Percentiles rank a stretch among this genome's conserved stretches.
Conservation (phyloP, 2,797 vertebrate species). For the Halcyon smyrnensis region DNA sequence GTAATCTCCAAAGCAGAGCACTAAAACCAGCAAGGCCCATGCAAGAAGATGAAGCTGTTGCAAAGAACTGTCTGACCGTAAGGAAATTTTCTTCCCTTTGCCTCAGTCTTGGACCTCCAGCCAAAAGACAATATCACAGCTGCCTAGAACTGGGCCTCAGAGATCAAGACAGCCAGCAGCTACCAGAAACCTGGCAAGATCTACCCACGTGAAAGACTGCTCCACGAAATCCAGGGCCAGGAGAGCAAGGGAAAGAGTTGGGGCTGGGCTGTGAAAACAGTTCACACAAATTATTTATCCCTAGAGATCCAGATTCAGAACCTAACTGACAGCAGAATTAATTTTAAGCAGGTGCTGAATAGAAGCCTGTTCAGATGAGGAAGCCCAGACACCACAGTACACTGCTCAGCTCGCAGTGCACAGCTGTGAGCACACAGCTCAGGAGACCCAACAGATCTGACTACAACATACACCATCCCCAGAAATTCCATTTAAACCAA, state of each 20-base stretch:
- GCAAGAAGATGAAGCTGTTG: constrained; percentile 25
- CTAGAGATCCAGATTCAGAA: not conserved
- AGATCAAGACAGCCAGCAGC: not conserved
- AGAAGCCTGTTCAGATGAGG: not conserved
- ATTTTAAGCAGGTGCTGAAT: constrained; percentile 17
- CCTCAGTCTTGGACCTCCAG: not conserved
- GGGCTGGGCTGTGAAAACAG: not conserved
- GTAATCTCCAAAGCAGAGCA: constrained; percentile 25
- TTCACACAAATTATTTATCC: not conserved
- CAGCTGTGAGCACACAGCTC: not conserved
- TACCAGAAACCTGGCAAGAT: not conserved
- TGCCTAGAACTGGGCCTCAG: not conserved
- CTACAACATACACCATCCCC: not conserved
- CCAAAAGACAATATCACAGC: not conserved
- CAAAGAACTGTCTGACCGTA: not conserved
- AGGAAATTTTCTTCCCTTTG: not conserved
- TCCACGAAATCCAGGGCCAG: not conserved
- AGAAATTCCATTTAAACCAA: not conserved
- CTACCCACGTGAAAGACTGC: not conserved
- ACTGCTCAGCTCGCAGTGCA: not conserved
- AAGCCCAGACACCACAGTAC: not conserved
- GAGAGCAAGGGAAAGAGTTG: not conserved
- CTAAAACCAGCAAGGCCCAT: constrained; percentile 16
- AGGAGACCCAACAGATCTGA: not conserved
- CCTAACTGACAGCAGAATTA: not conserved